A percentile compares a stretch with the other conserved stretches of the same genome.
These are phyloP conservation scores for Habroteleia sp. DNA, from an alignment of 2,888 invertebrate genomes.

Conservation along the genomic window DNA sequence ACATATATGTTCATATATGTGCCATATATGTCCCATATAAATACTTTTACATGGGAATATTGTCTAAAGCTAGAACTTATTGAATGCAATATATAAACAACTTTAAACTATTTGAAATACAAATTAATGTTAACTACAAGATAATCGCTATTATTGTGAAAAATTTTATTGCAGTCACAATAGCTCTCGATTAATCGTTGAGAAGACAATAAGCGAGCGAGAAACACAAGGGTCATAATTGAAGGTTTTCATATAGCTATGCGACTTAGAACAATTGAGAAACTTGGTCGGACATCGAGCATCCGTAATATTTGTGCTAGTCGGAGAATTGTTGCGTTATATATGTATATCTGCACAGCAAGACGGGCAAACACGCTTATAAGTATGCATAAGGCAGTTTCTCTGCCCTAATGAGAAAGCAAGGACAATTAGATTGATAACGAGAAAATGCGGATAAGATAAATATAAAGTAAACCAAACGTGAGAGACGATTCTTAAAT, in stretches of 20 bases:
- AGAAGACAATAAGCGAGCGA: conserved; percentile 45
- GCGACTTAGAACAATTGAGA: conserved; percentile 62
- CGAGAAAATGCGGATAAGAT: too few species aligned
- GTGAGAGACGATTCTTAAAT: too few species aligned
- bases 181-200: conserved; percentile 37
- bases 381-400: conserved; percentile 30
- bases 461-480: conserved; percentile 28
- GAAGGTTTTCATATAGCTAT: conserved; percentile 43
- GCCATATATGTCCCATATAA: too few species aligned
- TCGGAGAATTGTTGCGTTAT: conserved; percentile 15
- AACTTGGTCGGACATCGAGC: conserved; percentile 52
- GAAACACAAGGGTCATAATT: conserved; percentile 37
- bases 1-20: too few species aligned
- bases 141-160: conserved; percentile 31
- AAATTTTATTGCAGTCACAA: conserved; percentile 34
- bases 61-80: too few species aligned
- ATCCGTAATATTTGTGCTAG: conserved; percentile 60
- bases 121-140: too few species aligned
- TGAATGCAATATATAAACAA: too few species aligned
- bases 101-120: too few species aligned
- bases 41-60: too few species aligned
- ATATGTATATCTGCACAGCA: conserved; percentile 10
- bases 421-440: conserved; percentile 44
- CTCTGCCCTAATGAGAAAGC: conserved; percentile 30
- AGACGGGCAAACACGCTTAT: conserved; percentile 23